Evolutionary conservation across 1,140 invertebrate species (phyloP).

Genomic region (Yoshiicerus persimilis): DNA sequence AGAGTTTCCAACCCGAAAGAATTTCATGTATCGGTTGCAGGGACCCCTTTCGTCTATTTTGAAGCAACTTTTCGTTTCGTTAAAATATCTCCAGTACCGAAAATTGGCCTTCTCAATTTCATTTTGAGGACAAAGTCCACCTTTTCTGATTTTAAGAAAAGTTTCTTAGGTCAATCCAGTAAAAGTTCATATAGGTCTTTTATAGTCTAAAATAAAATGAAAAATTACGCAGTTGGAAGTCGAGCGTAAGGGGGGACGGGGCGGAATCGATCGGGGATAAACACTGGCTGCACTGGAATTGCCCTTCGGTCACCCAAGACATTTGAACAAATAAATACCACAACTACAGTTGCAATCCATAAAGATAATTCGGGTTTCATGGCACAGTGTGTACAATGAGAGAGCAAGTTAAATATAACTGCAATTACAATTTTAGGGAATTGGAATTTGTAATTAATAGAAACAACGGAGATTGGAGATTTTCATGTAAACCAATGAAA

Average conservation of each 20-base stretch:
- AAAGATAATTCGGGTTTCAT: no score
- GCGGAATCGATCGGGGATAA: not conserved
- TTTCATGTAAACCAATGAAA: no score
- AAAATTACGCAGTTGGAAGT: not conserved
- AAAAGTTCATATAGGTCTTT: not conserved
- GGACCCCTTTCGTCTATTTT: slow-evolving; percentile 26
- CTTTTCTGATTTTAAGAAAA: not conserved
- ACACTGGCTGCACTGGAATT: not conserved
- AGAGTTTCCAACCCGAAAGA: slow-evolving; percentile 31
- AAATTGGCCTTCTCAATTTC: slow-evolving; percentile 11
- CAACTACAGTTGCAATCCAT: no score
- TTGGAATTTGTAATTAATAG: no score
- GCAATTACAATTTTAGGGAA: no score
- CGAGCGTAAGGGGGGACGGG: not conserved
- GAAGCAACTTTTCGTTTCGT: slow-evolving; percentile 12
- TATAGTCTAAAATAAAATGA: not conserved
- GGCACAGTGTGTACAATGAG: no score
- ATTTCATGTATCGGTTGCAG: slow-evolving; percentile 20
- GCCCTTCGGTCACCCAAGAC: no score
- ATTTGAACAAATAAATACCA: no score
- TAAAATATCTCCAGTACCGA: slow-evolving; percentile 15
- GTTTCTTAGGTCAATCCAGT: not conserved
- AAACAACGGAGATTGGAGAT: no score
- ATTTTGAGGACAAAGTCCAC: slow-evolving; percentile 24
- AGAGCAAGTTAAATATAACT: no score